These are phyloP conservation scores for Drosophila rubida DNA, from an alignment of 2,888 invertebrate genomes.

Conservation along the genomic window DNA sequence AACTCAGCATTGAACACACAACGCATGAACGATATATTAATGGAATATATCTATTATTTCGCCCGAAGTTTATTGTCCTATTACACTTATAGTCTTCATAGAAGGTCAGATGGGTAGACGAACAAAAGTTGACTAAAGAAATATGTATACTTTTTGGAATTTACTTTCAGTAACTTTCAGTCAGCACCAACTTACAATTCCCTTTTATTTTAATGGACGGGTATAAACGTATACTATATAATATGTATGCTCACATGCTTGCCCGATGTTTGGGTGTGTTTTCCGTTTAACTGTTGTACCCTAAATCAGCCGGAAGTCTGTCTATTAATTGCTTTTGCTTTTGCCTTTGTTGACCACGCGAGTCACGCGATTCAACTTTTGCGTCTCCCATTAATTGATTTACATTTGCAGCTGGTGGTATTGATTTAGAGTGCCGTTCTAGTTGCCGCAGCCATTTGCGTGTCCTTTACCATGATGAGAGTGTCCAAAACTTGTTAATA, in stretches of 20 bases:
- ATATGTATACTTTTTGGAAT: no score
- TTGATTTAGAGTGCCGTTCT: constrained; percentile 67
- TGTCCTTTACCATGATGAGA: constrained; percentile 41
- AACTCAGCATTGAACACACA: no score
- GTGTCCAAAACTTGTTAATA: constrained; percentile 21
- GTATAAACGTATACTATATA: neutral
- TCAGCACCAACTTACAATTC: neutral
- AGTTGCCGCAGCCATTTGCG: constrained; percentile 36
- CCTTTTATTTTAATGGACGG: neutral
- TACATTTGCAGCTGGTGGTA: constrained; percentile 66
- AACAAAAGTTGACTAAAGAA: neutral
- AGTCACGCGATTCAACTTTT: constrained; percentile 58
- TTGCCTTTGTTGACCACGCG: constrained; percentile 28
- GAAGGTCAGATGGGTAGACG: no score
- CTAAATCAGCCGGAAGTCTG: constrained; percentile 44
- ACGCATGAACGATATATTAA: no score
- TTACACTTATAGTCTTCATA: no score
- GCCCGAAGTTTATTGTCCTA: no score
- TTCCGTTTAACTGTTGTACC: constrained; percentile 1
- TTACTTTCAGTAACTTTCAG: neutral
- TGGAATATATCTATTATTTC: no score
- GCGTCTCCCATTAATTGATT: constrained; percentile 70
- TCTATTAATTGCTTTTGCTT: constrained; percentile 73
- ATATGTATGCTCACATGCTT: neutral
- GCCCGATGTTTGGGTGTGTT: constrained; percentile 54